Conservation (phyloP, 2,113 vertebrate species). For the Chionis minor region DNA sequence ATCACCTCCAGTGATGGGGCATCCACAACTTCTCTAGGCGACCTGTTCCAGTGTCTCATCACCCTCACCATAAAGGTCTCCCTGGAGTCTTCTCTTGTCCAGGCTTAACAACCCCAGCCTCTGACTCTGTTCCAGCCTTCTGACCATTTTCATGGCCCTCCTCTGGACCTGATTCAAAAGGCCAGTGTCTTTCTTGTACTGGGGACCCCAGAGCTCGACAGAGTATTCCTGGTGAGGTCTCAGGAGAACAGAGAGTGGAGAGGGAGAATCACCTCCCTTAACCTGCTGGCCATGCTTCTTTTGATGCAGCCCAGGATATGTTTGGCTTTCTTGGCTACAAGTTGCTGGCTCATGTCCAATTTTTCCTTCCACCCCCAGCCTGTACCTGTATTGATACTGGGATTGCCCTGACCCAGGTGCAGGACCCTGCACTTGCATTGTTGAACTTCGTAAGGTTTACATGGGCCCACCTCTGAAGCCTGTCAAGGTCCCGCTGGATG, state of each 20-base stretch:
- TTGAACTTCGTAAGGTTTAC: not conserved
- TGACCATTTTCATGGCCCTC: not conserved
- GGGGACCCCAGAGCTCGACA: not conserved
- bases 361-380: not conserved
- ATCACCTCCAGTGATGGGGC: not conserved
- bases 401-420: not conserved
- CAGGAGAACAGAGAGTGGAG: not conserved
- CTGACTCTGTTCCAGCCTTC: not conserved
- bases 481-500: not conserved
- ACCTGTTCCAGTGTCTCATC: not conserved
- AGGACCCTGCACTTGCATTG: not conserved
- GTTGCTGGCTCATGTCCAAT: not conserved
- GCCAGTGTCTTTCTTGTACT: not conserved
- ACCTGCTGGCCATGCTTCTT: accelerated
- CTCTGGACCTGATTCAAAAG: not conserved
- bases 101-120: not conserved
- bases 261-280: not conserved
- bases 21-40: not conserved
- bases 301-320: not conserved
- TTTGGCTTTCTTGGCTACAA: not conserved
- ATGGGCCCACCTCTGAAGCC: not conserved
- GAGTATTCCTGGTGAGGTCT: not conserved
- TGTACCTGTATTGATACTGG: not conserved
- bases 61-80: not conserved
- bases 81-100: not conserved